Evolutionary conservation across 2,888 invertebrate genomes (phyloP).

Genomic region (Sesamia inferens): DNA sequence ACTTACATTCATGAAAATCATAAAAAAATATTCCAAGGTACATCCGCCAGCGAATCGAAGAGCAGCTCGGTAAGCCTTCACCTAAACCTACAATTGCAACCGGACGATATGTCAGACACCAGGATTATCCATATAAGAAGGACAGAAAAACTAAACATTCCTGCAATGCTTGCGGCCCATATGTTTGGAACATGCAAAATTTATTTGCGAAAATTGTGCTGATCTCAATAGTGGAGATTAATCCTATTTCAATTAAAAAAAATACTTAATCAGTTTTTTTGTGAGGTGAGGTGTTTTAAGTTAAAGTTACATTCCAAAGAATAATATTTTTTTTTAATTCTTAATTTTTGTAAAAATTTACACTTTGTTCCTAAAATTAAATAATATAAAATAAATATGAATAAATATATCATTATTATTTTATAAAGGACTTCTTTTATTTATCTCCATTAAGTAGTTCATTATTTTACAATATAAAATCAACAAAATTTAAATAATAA

Average conservation of each 20-base stretch:
- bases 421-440: not conserved
- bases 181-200: constrained; percentile 19
- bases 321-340: no score
- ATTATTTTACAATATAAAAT: constrained; percentile 12
- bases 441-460: constrained; percentile 8
- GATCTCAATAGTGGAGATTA: constrained; percentile 5
- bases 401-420: constrained; percentile 7
- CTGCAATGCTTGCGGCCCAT: constrained; percentile 15
- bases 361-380: not conserved
- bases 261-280: not conserved
- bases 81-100: not conserved
- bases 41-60: no score
- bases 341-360: not conserved
- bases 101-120: constrained; percentile 9
- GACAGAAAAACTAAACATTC: constrained; percentile 11
- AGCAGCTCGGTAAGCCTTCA: not conserved
- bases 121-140: constrained; percentile 10
- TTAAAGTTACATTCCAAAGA: not conserved
- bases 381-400: not conserved
- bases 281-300: constrained; percentile 2
- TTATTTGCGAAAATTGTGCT: no score
- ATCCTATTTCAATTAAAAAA: constrained; percentile 7
- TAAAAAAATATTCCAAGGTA: no score
- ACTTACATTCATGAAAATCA: no score
- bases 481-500: not conserved